Base-by-base conservation (phyloP, 2,797 vertebrate genomes). In the Channallabes apus region DNA sequence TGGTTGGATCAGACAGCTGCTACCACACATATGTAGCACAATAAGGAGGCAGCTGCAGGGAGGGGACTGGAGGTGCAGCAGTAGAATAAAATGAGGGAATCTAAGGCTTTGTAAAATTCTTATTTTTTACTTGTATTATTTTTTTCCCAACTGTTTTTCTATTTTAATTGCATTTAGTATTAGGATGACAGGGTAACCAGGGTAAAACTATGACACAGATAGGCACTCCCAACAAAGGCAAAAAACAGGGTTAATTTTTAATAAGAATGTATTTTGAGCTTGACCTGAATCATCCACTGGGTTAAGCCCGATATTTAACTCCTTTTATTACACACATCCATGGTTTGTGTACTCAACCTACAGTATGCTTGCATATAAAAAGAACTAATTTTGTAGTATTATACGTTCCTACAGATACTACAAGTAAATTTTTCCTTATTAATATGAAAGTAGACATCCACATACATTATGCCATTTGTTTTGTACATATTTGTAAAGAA, bases 1-100 rank as follows among this genome's bases (percentile, higher is more conserved):
- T 20, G 15, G 76, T 73, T 80, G 59, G 67, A 71, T 84, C 35
- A 84, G 76, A 84, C 51, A 68, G 68, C 29, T 82, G 61, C 17
- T 80, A 65, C 59, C 0, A 2, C 32, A 69, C 67, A 6, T 41
- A 38, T 0, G 38, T 38, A 18, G 67, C 54, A 72, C 54, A 69
- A 67, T 8, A 12, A 2, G 76, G 51, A 20, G 27, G 11, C 27
- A 68, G 65, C 64, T 82, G 6, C 46, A 56, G 58, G 6, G 17
- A 38, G 0, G 20, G 15, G 17, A 9, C 11, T 56, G n/a, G 27
- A 82, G 46, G 27, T 8, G 17, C 3, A 11, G n/a, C 4, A 38
- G 56, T 29, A 54, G 17, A 6, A 73, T 51, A 51, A 54, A 73
- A 54, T 6, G 4, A 67, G 12, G 27, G 6, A 24, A 64, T 64